These are phyloP conservation scores for Chesias legatella DNA, from an alignment of 2,888 invertebrate species.

Conservation along the genomic window DNA sequence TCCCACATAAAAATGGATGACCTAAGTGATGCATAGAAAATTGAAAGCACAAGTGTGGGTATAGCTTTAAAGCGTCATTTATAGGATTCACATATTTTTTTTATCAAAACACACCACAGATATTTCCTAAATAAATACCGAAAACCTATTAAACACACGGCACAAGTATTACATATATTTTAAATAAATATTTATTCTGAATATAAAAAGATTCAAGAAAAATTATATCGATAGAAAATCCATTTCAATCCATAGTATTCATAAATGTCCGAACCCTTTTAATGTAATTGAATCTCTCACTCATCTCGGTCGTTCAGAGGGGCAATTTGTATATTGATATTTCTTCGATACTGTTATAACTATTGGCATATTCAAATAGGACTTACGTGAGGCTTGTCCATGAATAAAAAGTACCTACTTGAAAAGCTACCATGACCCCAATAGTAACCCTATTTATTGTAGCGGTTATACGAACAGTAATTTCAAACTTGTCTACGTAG, in stretches of 20 bases:
- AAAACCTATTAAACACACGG: too few relatives aligned
- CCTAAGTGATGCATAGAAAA: too few relatives aligned
- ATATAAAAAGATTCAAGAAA: constrained; percentile 29
- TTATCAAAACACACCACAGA: too few relatives aligned
- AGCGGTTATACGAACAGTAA: too few relatives aligned
- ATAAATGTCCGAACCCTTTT: constrained; percentile 63
- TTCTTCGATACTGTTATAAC: constrained; percentile 30
- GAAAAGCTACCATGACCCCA: too few relatives aligned
- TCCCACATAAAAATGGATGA: too few relatives aligned
- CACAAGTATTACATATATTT: constrained; percentile 1
- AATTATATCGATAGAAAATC: constrained; percentile 32
- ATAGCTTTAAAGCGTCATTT: too few relatives aligned
- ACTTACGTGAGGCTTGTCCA: background rate
- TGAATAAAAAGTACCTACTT: background rate
- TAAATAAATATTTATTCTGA: constrained; percentile 2
- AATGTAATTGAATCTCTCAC: constrained; percentile 66
- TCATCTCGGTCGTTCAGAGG: constrained; percentile 54
- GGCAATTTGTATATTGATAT: constrained; percentile 58
- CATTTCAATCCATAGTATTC: constrained; percentile 55
- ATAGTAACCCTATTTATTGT: too few relatives aligned
- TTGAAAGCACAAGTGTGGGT: too few relatives aligned
- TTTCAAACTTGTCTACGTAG: too few relatives aligned
- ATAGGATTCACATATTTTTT: too few relatives aligned
- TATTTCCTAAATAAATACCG: too few relatives aligned
- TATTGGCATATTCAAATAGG: constrained; percentile 4